phyloP scores from a whole-genome alignment of 2,113 vertebrate species.

The Sapayoa aenigma region DNA sequence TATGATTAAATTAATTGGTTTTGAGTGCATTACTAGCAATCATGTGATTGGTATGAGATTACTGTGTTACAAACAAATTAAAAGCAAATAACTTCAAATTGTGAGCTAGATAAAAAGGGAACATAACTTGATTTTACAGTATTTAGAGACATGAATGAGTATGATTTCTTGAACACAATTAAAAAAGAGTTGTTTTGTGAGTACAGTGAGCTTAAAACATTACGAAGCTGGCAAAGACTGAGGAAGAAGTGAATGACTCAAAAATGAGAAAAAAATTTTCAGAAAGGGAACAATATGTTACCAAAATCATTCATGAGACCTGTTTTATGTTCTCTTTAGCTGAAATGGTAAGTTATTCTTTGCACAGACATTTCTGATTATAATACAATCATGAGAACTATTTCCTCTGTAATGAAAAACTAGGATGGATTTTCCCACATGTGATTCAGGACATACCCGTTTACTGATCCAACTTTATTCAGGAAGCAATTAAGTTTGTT shows the following conservation, averaged over 20 bases:
- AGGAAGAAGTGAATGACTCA: background rate
- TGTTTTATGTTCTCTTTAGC: background rate
- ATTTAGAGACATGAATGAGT: background rate
- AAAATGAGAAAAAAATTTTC: background rate
- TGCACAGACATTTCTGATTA: background rate
- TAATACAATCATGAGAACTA: background rate
- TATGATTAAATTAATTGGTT: background rate
- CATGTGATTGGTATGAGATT: background rate
- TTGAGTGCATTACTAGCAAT: background rate
- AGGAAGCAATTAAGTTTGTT: background rate
- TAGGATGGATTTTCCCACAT: background rate
- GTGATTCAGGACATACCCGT: background rate
- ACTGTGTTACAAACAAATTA: background rate
- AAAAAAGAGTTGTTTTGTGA: background rate
- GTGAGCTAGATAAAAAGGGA: background rate
- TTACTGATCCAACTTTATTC: background rate
- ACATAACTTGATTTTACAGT: background rate
- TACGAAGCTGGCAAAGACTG: background rate
- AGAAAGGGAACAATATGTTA: background rate
- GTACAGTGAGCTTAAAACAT: background rate
- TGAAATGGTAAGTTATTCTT: background rate
- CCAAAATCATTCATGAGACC: background rate
- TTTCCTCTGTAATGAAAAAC: background rate
- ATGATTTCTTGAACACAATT: background rate
- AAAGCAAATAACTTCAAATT: background rate